Evolutionary conservation across 2,113 vertebrate species (phyloP).

Genomic region (Pica pica): DNA sequence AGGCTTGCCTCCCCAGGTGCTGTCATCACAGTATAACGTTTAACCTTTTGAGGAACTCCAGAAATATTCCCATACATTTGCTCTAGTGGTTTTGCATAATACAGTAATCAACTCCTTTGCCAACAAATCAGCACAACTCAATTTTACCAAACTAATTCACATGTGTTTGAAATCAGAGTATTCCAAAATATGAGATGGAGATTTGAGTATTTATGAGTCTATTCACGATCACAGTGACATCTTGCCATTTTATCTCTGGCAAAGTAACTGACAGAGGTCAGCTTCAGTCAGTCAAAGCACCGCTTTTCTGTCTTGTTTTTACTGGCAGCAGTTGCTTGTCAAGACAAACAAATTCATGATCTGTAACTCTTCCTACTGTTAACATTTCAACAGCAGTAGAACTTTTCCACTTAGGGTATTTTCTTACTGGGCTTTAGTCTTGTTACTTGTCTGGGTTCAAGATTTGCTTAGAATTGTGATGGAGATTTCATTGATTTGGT

Average conservation of each 20-base stretch:
- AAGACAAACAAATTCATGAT: neutral
- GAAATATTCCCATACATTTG: neutral
- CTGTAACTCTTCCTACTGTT: neutral
- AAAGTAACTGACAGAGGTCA: neutral
- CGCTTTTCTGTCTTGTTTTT: neutral
- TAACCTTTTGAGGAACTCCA: neutral
- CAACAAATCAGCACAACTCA: neutral
- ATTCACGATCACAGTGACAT: neutral
- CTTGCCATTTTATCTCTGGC: neutral
- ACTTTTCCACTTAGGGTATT: neutral
- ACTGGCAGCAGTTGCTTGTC: neutral
- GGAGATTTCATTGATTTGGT: neutral
- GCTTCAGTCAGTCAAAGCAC: neutral
- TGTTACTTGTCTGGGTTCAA: neutral
- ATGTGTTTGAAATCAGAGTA: neutral
- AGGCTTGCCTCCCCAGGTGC: neutral
- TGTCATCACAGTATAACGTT: neutral
- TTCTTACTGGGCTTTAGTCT: neutral
- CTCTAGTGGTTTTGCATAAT: neutral
- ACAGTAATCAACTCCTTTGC: neutral
- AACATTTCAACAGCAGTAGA: neutral
- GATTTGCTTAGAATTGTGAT: neutral
- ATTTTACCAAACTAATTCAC: neutral
- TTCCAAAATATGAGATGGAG: neutral
- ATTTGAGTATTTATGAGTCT: neutral